Evolutionary conservation across 2,113 vertebrate species (phyloP).

Genomic region (Axis porcinus): DNA sequence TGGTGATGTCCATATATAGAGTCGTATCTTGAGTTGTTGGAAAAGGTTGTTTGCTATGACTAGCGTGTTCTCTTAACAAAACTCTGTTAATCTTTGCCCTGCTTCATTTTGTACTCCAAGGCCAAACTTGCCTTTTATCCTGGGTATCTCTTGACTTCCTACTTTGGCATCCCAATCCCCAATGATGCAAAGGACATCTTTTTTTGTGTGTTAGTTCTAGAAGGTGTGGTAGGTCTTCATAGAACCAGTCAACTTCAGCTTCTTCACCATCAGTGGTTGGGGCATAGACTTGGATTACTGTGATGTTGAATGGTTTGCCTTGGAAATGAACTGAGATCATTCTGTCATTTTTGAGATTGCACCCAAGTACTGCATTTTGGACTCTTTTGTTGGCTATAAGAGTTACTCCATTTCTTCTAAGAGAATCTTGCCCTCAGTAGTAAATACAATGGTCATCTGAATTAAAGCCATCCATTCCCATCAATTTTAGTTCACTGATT

Average conservation of each 20-base stretch:
- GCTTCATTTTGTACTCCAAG: background rate
- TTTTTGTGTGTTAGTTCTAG: background rate
- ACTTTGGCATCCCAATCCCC: background rate
- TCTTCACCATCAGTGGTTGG: background rate
- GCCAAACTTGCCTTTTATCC: background rate
- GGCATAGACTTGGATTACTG: background rate
- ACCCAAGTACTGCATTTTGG: background rate
- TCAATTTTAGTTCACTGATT: background rate
- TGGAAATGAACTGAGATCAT: background rate
- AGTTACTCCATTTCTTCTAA: background rate
- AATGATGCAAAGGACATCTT: background rate
- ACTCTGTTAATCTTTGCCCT: background rate
- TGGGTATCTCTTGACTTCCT: background rate
- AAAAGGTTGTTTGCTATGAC: background rate
- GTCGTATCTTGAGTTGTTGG: background rate
- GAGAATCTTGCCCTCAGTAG: background rate
- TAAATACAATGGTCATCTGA: background rate
- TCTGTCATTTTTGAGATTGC: background rate
- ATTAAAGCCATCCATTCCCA: background rate
- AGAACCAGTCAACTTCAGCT: background rate
- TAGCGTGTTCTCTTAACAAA: background rate
- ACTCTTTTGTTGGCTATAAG: background rate
- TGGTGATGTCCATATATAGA: background rate
- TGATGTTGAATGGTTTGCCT: background rate
- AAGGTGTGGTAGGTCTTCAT: background rate